phyloP scores from a whole-genome alignment of 1,140 invertebrate species.

The Halotydeus destructor region DNA sequence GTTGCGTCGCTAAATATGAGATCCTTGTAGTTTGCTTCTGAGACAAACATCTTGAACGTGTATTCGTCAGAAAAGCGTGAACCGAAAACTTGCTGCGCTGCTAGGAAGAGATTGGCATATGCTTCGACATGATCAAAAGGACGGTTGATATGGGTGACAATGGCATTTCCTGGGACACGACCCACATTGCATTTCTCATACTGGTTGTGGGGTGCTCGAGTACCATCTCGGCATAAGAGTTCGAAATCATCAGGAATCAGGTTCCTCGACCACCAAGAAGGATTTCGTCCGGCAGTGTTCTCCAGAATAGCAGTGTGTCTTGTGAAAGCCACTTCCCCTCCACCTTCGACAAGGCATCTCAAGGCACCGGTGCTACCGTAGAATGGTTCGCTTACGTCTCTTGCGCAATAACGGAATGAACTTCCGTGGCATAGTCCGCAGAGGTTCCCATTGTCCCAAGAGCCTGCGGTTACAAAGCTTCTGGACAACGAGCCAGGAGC shows the following conservation, averaged over 20 bases:
- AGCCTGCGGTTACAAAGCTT: constrained; percentile 28
- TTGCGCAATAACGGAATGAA: constrained; percentile 51
- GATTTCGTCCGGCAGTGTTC: constrained; percentile 68
- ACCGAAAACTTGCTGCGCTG: constrained; percentile 74
- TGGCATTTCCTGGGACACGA: constrained; percentile 67
- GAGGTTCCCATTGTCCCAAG: constrained; percentile 37
- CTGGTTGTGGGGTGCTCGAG: constrained; percentile 23
- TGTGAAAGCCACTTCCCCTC: constrained; percentile 82
- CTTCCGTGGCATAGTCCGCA: constrained; percentile 81
- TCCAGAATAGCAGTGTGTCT: constrained; percentile 68
- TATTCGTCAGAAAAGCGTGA: constrained; percentile 61
- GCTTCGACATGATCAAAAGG: constrained; percentile 49
- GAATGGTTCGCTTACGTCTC: constrained; percentile 68
- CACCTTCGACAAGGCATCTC: constrained; percentile 77
- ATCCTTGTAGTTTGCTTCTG: constrained; percentile 51
- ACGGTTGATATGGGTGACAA: constrained; percentile 66
- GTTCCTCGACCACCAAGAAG: constrained; percentile 79
- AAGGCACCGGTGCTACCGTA: constrained; percentile 75
- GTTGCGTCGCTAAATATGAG: constrained; percentile 81
- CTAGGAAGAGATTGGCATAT: constrained; percentile 64
- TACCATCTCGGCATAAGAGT: constrained; percentile 74
- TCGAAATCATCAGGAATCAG: constrained; percentile 77
- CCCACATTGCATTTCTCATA: constrained; percentile 54
- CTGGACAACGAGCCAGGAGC: constrained; percentile 31
- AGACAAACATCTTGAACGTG: constrained; percentile 65